Evolutionary conservation across 2,797 vertebrate species (phyloP).

Genomic region (Cossypha heuglini): DNA sequence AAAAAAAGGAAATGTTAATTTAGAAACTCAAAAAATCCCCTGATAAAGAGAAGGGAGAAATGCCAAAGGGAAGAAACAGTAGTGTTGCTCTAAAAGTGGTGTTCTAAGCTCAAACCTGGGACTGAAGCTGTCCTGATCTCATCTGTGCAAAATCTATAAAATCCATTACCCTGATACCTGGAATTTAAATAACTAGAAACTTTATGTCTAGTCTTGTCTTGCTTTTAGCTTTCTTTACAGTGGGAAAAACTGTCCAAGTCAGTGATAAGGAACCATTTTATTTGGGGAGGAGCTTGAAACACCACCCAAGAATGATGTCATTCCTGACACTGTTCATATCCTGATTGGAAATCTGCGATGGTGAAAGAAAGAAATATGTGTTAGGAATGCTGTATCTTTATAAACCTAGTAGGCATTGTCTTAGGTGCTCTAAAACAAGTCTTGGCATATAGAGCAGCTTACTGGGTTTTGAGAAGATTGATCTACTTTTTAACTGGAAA

Average conservation of each 20-base stretch:
- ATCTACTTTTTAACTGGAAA: neutral
- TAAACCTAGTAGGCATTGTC: neutral
- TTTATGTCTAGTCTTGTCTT: constrained; percentile 50
- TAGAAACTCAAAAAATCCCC: constrained; percentile 57
- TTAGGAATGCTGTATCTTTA: neutral
- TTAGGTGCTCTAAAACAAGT: constrained; percentile 25
- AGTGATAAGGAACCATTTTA: constrained; percentile 68
- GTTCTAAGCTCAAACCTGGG: neutral
- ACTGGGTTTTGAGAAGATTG: neutral
- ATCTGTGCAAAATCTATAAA: constrained; percentile 30
- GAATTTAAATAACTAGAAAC: constrained; percentile 26
- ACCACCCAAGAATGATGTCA: constrained; percentile 31
- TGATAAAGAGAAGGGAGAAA: constrained; percentile 51
- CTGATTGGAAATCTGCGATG: neutral
- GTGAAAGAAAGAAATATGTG: constrained; percentile 24
- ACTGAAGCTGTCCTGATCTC: constrained; percentile 20
- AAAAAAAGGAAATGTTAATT: constrained; percentile 13
- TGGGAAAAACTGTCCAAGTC: constrained; percentile 39
- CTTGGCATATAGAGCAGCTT: neutral
- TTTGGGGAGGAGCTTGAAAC: constrained; percentile 60
- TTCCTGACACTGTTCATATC: constrained; percentile 10
- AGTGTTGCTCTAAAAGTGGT: neutral
- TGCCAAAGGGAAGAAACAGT: constrained; percentile 35
- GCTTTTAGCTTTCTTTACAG: constrained; percentile 37
- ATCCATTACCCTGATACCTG: constrained; percentile 44